Conservation (phyloP, 2,888 invertebrate species). For the Arctia plantaginis region DNA sequence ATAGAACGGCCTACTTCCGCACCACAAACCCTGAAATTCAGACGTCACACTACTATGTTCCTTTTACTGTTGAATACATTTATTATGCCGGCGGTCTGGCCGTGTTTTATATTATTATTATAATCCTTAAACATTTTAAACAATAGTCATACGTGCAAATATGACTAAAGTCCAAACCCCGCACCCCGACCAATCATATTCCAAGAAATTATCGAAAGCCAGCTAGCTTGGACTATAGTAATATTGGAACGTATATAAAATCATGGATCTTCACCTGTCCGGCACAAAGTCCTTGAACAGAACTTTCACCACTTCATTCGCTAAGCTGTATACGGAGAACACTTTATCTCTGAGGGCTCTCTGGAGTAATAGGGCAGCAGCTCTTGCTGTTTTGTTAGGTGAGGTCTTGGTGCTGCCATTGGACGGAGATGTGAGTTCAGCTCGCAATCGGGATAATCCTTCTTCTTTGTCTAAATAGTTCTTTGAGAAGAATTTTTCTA, state of each 20-base stretch:
- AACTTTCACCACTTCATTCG: constrained; percentile 92
- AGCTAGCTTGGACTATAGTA: too few species aligned
- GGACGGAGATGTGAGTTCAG: constrained; percentile 76
- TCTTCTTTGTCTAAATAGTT: constrained; percentile 96
- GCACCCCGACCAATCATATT: too few species aligned
- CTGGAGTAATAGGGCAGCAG: constrained; percentile 92
- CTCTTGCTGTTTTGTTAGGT: constrained; percentile 93
- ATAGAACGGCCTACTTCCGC: constrained; percentile 94
- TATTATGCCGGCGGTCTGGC: too few species aligned
- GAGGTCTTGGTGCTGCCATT: constrained; percentile 80
- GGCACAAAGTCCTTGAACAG: constrained; percentile 95
- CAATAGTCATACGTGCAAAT: too few species aligned
- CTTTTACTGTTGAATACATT: not conserved
- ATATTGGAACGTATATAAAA: not conserved
- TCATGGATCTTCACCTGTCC: constrained; percentile 85
- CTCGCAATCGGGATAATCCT: constrained; percentile 89
- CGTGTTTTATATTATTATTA: not conserved
- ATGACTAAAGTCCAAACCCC: too few species aligned
- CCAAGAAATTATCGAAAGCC: too few species aligned
- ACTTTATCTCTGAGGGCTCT: constrained; percentile 94
- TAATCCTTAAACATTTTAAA: not conserved
- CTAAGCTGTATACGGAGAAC: constrained; percentile 94
- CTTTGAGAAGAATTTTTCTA: constrained; percentile 96
- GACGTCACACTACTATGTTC: not conserved
- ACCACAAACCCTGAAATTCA: constrained; percentile 89